Conservation (phyloP, 2,888 invertebrate genomes). For the Carterocephalus palaemon region DNA sequence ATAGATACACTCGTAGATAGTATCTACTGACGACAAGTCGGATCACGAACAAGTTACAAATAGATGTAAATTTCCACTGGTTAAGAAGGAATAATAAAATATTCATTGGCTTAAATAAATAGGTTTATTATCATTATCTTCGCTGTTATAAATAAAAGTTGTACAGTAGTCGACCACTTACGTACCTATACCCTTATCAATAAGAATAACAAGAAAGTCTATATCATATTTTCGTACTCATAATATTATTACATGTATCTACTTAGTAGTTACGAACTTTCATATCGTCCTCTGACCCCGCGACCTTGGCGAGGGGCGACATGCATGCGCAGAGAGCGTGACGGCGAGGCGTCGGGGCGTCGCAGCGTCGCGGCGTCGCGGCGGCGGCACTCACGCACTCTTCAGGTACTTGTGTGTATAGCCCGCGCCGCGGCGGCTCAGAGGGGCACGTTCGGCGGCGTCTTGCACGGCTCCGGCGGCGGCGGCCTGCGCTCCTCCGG, state of each 20-base stretch:
- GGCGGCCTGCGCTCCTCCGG: constrained; percentile 75
- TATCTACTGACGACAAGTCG: not conserved
- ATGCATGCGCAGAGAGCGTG: constrained; percentile 41
- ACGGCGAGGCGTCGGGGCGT: constrained; percentile 34
- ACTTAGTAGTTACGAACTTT: constrained; percentile 75
- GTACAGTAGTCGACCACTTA: constrained; percentile 27
- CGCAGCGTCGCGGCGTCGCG: constrained; percentile 41
- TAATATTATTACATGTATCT: too few relatives aligned
- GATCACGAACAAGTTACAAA: not conserved
- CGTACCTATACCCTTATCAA: constrained; percentile 23
- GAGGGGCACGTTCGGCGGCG: constrained; percentile 71
- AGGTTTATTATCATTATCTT: constrained; percentile 37
- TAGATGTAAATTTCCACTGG: not conserved
- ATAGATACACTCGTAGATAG: too few relatives aligned
- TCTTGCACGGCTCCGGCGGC: constrained; percentile 77
- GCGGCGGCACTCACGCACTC: constrained; percentile 66
- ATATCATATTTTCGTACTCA: constrained; percentile 42
- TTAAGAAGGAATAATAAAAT: constrained; percentile 18
- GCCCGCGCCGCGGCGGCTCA: constrained; percentile 42
- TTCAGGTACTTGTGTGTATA: constrained; percentile 75
- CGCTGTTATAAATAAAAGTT: constrained; percentile 30
- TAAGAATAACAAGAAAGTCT: constrained; percentile 47
- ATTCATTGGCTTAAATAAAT: constrained; percentile 27
- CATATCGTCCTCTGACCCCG: constrained; percentile 55
- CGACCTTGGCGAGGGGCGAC: constrained; percentile 33